These are phyloP conservation scores for Atopsyche davidsoni DNA, from an alignment of 1,140 invertebrate species.

Conservation along the genomic window DNA sequence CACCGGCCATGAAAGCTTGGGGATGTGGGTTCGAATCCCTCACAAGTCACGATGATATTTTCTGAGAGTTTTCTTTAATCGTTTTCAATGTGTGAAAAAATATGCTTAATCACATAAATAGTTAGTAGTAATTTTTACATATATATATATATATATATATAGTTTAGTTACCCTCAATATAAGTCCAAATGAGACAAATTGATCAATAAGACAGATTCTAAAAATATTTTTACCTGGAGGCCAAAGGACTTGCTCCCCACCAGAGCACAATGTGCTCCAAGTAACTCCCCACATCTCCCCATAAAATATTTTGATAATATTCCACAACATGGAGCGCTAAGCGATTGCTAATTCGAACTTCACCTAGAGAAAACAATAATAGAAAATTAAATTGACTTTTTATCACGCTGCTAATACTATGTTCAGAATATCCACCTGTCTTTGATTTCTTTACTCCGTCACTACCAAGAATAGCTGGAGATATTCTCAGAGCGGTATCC, in stretches of 20 bases:
- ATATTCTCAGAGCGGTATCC: slow-evolving; percentile 42
- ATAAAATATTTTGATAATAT: slow-evolving; percentile 51
- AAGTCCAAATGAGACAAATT: no score
- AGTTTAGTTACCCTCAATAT: no score
- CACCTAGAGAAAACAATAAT: slow-evolving; percentile 33
- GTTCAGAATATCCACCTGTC: slow-evolving; percentile 13
- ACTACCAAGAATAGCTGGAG: slow-evolving; percentile 37
- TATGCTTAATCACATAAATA: no score
- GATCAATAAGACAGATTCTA: no score
- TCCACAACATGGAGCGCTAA: slow-evolving; percentile 44
- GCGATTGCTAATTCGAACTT: slow-evolving; percentile 42
- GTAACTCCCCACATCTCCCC: slow-evolving; percentile 67
- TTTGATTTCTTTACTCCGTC: slow-evolving; percentile 42
- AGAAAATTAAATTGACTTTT: not conserved
- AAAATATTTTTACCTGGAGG: slow-evolving; percentile 45
- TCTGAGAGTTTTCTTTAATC: no score
- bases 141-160: no score
- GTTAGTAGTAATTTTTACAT: no score
- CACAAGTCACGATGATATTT: no score
- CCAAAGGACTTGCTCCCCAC: slow-evolving; percentile 66
- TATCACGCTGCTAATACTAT: not conserved
- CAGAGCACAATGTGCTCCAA: slow-evolving; percentile 73
- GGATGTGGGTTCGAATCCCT: no score
- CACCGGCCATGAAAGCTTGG: no score
- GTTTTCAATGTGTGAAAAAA: no score